These are phyloP conservation scores for Hyles vespertilio DNA, from an alignment of 1,140 invertebrate species.

Conservation along the genomic window DNA sequence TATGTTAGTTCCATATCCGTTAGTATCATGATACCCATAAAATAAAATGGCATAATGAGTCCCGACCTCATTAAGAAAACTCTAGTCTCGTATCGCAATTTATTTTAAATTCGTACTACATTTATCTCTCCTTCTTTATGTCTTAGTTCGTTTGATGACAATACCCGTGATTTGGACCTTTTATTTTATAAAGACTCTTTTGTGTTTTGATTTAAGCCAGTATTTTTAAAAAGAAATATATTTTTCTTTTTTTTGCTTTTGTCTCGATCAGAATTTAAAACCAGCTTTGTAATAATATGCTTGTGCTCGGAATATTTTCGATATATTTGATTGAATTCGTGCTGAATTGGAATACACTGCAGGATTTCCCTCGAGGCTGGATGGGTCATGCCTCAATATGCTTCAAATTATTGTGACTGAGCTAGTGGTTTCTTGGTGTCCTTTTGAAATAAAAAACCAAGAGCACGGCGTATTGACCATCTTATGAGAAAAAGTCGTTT, in stretches of 20 bases:
- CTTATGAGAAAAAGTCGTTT: background rate
- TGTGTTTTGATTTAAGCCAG: background rate
- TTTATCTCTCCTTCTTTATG: slow-evolving; percentile 5
- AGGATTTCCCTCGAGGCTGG: slow-evolving; percentile 2
- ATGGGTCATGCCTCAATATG: background rate
- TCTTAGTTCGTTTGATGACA: background rate
- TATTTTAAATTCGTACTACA: slow-evolving; percentile 4
- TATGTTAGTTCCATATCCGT: too few species aligned
- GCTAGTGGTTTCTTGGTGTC: background rate
- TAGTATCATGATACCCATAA: too few species aligned
- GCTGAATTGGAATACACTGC: background rate
- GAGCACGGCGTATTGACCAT: too few species aligned
- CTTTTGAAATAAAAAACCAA: background rate
- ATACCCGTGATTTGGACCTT: background rate
- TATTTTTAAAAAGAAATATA: slow-evolving; percentile 1
- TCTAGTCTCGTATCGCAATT: slow-evolving; percentile 2
- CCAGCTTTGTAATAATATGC: background rate
- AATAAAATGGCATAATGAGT: too few species aligned
- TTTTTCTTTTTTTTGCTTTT: background rate
- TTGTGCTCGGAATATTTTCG: slow-evolving; percentile 3
- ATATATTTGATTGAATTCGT: slow-evolving; percentile 5
- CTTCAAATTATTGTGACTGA: too few species aligned
- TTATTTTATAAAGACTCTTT: slow-evolving; percentile 2
- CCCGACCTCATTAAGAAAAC: too few species aligned
- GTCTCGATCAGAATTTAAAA: background rate